These are phyloP conservation scores for Perdita meconis DNA, from an alignment of 2,888 invertebrate species.

Conservation along the genomic window DNA sequence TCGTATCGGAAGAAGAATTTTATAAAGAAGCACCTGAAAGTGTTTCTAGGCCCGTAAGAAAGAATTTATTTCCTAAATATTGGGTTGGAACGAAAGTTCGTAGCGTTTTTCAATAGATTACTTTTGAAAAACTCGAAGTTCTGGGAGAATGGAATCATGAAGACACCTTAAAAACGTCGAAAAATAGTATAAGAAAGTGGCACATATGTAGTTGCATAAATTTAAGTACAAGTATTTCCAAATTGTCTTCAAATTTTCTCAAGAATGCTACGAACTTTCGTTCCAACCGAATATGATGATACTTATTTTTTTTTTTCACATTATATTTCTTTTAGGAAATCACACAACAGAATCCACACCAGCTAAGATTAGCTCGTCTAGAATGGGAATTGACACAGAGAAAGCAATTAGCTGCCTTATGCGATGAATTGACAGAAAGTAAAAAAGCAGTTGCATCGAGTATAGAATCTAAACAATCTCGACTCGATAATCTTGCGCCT, in stretches of 20 bases:
- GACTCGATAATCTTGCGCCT: slow-evolving; percentile 93
- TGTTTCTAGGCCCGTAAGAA: slow-evolving; percentile 88
- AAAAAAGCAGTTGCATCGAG: slow-evolving; percentile 91
- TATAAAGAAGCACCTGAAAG: slow-evolving; percentile 90
- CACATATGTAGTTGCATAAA: too few species aligned
- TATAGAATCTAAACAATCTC: slow-evolving; percentile 90
- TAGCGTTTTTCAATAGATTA: too few species aligned
- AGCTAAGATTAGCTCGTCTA: slow-evolving; percentile 92
- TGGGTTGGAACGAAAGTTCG: too few species aligned
- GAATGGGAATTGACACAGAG: slow-evolving; percentile 97
- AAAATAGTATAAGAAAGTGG: too few species aligned
- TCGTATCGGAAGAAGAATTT: slow-evolving; percentile 94
- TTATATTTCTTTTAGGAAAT: slow-evolving; percentile 85
- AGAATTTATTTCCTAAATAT: not conserved
- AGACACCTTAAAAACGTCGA: too few species aligned
- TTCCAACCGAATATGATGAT: not conserved
- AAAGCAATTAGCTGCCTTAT: slow-evolving; percentile 91
- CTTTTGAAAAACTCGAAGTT: too few species aligned
- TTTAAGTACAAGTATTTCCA: too few species aligned
- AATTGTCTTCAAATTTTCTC: too few species aligned
- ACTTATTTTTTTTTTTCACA: not conserved
- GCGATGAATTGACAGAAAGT: slow-evolving; percentile 90
- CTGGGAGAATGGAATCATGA: too few species aligned
- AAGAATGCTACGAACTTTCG: too few species aligned
- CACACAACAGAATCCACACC: slow-evolving; percentile 90